A percentile compares a stretch with the other conserved stretches of the same genome.
Conservation (phyloP, 2,113 vertebrate species). For the Gymnobelideus leadbeateri region DNA sequence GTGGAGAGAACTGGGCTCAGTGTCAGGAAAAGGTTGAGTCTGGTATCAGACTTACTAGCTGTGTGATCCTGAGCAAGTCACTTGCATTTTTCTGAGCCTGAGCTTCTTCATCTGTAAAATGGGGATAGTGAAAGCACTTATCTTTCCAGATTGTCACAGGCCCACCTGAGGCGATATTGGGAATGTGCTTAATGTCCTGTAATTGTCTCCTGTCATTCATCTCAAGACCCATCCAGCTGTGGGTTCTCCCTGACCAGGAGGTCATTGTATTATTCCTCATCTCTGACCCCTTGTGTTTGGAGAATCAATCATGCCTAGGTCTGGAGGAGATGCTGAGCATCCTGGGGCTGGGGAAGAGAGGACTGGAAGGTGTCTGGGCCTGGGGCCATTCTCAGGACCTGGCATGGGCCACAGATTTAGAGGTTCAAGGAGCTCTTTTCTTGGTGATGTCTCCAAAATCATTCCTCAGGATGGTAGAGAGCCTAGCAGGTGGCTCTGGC, state of each 20-base stretch:
- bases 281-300: constrained; percentile 61
- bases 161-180: neutral
- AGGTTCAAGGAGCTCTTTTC: constrained; percentile 79
- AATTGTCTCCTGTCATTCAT: neutral
- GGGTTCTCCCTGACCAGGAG: constrained; percentile 18
- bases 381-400: constrained; percentile 77
- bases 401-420: constrained; percentile 77
- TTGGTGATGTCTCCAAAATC: constrained; percentile 84
- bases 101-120: neutral
- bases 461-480: constrained; percentile 82
- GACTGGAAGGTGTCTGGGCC: constrained; percentile 58
- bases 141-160: neutral
- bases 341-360: constrained; percentile 60
- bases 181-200: neutral
- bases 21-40: neutral
- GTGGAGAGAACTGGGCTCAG: too few relatives aligned
- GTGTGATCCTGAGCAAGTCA: neutral
- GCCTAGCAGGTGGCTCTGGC: constrained; percentile 85
- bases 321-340: constrained; percentile 24
- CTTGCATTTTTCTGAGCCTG: neutral
- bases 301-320: constrained; percentile 56
- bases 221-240: fast-evolving
- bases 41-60: neutral
- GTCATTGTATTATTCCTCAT: constrained; percentile 32
- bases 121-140: too few relatives aligned